Evolutionary conservation across 2,888 invertebrate species (phyloP), one percentile per base, ranked within the genome.

Genomic region (Heliconius charithonia): DNA sequence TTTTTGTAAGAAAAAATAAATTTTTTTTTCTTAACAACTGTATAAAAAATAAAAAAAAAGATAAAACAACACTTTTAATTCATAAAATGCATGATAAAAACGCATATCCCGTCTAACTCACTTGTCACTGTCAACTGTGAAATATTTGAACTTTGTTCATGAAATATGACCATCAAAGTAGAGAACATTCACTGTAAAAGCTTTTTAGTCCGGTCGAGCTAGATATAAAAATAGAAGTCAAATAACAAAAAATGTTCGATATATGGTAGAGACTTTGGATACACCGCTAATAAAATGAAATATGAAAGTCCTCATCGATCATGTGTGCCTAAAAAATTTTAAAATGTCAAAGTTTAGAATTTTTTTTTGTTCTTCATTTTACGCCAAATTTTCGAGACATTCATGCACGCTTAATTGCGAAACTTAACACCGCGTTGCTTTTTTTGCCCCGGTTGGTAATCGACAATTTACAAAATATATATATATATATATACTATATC

Each of bases 151-250:
- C 69, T 69, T 69, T 41, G 41, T 69, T 41, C 69, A 69, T 69
- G 69, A 69, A 69, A 69, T 69, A 69, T 69, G 69, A 69, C 69
- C 25, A 25, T 41, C 69, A 69, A 69, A 41, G 69, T 69, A 69
- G 25, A 69, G 41, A 25, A 69, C 41, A 69, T 37, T 41, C 25
- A 41, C 69, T 41, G 41, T 69, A 25, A 22, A 69, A 41, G 41
- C 37, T 69, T 69, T 69, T 25, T 16, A 41, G 41, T 59, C 56
- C 56, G n/a, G 56, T 59, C 56, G 22, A 59, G 22, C n/a, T n/a
- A 3, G n/a, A 6, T n/a, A n/a, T 59, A 41, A 67, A 69, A 41
- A 69, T 16, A 41, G 16, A 3, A 25, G 25, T 41, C 13, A 69
- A 69, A 69, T 10, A 56, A 56, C 51, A 56, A 56, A 56, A 56